A percentile compares a stretch with the other conserved stretches of the same genome.
phyloP scores from a whole-genome alignment of 2,113 vertebrate genomes.

The Solea senegalensis region DNA sequence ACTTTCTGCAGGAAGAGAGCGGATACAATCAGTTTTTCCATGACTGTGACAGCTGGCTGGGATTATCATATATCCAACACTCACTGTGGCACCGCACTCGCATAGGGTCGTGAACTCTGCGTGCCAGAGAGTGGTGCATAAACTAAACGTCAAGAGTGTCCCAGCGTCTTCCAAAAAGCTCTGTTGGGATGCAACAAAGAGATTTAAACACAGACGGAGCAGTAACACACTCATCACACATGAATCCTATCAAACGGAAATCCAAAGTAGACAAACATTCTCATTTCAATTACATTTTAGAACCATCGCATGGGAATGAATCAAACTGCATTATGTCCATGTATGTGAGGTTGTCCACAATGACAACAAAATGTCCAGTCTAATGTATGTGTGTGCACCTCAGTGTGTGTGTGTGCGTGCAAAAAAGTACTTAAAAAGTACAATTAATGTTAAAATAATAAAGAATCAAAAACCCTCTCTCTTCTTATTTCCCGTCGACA shows the following conservation, averaged over 20 bases:
- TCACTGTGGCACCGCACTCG: neutral
- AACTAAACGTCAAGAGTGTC: neutral
- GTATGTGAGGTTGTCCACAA: neutral
- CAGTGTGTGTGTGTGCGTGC: neutral
- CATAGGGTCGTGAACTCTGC: neutral
- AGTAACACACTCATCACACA: neutral
- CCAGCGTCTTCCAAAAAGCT: neutral
- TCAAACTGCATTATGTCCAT: neutral
- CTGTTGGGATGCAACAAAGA: neutral
- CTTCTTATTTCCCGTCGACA: neutral
- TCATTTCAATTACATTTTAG: no score
- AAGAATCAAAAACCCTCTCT: neutral
- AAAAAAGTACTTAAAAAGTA: neutral
- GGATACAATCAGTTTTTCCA: constrained; percentile 14
- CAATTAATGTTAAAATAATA: constrained; percentile 1
- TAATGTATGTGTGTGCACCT: neutral
- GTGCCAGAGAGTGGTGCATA: neutral
- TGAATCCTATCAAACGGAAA: no score
- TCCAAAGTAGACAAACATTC: no score
- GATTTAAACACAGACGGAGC: neutral
- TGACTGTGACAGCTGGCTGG: neutral
- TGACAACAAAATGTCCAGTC: neutral
- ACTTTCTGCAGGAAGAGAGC: constrained; percentile 13
- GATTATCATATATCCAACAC: constrained; percentile 1
- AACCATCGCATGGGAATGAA: neutral